Base-by-base conservation (phyloP, 2,113 vertebrate genomes). In the Amphilophus citrinellus region DNA sequence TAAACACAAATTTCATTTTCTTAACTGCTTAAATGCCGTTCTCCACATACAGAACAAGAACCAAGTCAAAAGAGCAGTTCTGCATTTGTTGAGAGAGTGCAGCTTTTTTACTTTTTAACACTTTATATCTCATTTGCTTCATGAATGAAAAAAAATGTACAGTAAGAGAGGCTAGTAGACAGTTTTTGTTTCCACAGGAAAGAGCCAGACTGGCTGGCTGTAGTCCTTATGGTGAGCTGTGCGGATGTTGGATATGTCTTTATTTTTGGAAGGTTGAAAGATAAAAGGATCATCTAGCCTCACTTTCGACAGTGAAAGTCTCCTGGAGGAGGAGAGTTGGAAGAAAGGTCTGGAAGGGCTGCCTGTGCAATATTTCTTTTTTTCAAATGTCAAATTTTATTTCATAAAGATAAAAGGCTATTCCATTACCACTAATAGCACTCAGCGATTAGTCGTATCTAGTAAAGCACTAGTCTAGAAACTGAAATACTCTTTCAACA, bases 261-360 rank as follows among this genome's bases (percentile, higher is more conserved):
- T 56, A 53, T 14, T 47, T 73, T 47, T 56, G 27, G 47, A n/a
- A 35, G 27, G 17, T 32, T 73, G 27, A 73, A 73, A 9, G 47
- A 14, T 53, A 32, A 20, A 20, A 53, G 27, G 3, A 53, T 73
- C n/a, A 13, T 56, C 17, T 56, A 35, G 44, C 27, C 6, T 73
- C 47, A 53, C 66, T 24, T 24, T 97, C 95, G 0, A 95, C 83
- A 0, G 96, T 97, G 87, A 98, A 97, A 2, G 96, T 97, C 85
- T 97, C 96, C 88, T 96, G 96, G 27, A 98, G 94, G 63, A 97
- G 84, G 14, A 97, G 86, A 81, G 89, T 96, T 89, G 94, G 95
- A 3, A 96, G 95, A 76, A 96, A 94, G 78, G 93, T 87, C 80
- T 93, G 94, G 93, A 97, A 96, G 32, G 97, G 96, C 88, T 97